phyloP scores from a whole-genome alignment of 2,888 invertebrate genomes.

The Acronicta psi region DNA sequence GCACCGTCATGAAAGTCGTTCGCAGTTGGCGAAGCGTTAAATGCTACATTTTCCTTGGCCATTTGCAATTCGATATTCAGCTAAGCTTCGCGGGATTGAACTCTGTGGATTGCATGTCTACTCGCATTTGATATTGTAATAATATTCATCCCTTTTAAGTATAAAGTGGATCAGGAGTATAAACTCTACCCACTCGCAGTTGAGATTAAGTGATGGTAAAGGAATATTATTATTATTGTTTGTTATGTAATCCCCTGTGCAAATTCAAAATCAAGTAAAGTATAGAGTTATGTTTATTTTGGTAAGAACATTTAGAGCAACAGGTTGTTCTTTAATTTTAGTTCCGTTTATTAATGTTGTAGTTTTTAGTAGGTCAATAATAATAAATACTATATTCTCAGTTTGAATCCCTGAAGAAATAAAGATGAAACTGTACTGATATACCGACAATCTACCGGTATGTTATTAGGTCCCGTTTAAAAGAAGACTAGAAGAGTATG shows the following conservation, averaged over 20 bases:
- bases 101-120: slow-evolving; percentile 76
- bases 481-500: too few species aligned
- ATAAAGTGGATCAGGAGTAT: slow-evolving; percentile 66
- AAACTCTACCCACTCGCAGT: slow-evolving; percentile 39
- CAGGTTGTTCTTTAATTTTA: too few species aligned
- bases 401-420: too few species aligned
- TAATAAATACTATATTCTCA: too few species aligned
- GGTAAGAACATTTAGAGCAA: too few species aligned
- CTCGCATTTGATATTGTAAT: slow-evolving; percentile 77
- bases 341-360: too few species aligned
- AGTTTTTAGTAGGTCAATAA: too few species aligned
- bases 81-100: slow-evolving; percentile 83
- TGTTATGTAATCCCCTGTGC: slow-evolving; percentile 12
- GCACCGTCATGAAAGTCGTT: slow-evolving; percentile 74
- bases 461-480: too few species aligned
- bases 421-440: too few species aligned
- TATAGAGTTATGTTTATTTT: too few species aligned
- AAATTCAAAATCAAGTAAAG: too few species aligned
- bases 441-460: too few species aligned
- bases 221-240: slow-evolving; percentile 40
- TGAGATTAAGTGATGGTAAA: slow-evolving; percentile 44
- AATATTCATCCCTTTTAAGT: slow-evolving; percentile 78
- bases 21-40: slow-evolving; percentile 85
- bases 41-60: slow-evolving; percentile 85
- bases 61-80: slow-evolving; percentile 87